Conservation (phyloP, 2,797 vertebrate genomes). For the Eulemur mongoz region DNA sequence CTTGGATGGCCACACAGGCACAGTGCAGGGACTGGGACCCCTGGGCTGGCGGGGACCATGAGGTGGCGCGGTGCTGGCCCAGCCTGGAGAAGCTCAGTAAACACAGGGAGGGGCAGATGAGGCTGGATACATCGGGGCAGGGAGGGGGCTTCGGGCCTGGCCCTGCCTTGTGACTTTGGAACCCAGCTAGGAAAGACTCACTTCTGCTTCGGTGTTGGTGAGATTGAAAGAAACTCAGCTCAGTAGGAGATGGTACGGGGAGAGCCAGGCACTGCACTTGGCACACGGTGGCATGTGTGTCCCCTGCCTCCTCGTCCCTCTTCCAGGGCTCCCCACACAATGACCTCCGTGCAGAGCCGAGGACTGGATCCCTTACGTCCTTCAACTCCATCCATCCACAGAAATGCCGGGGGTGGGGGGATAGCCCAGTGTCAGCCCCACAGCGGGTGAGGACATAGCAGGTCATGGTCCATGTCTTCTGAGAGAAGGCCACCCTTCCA, state of each 20-base stretch:
- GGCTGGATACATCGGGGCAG: fast-evolving
- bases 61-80: background rate
- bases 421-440: background rate
- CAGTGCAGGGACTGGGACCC: fast-evolving
- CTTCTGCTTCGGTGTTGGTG: fast-evolving
- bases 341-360: fast-evolving
- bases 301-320: background rate
- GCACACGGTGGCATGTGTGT: fast-evolving
- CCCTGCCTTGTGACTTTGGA: background rate
- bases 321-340: fast-evolving
- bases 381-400: background rate
- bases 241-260: fast-evolving
- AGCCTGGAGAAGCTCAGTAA: background rate
- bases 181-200: background rate
- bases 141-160: fast-evolving
- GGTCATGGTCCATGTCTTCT: fast-evolving
- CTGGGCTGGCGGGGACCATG: background rate
- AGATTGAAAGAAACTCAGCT: background rate
- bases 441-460: fast-evolving
- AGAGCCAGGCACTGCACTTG: background rate
- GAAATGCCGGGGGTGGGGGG: background rate
- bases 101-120: fast-evolving
- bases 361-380: background rate
- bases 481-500: background rate
- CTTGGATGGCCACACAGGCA: background rate